Percentiles rank a stretch among this genome's conserved stretches.
Evolutionary conservation across 2,888 invertebrate genomes (phyloP).

Genomic region (Sturmia bella): DNA sequence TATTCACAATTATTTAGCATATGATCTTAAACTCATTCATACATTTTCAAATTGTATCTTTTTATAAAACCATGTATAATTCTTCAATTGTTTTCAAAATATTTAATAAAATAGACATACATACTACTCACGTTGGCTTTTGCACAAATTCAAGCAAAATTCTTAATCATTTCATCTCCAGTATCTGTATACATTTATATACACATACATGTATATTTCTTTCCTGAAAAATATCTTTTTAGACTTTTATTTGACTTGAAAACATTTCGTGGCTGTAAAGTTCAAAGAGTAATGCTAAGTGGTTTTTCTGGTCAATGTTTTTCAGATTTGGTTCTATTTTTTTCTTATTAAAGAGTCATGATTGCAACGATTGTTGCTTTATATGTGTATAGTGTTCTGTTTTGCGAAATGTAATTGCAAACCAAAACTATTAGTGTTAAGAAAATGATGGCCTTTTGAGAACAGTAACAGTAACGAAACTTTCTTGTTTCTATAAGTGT

Average conservation of each 20-base stretch:
- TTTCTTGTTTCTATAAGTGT: background rate
- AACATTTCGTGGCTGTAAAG: constrained; percentile 48
- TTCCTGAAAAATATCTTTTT: constrained; percentile 19
- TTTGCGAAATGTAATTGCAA: constrained; percentile 60
- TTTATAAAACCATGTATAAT: too few relatives aligned
- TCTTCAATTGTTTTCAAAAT: too few relatives aligned
- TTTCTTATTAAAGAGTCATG: constrained; percentile 1
- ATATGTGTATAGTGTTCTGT: constrained; percentile 41
- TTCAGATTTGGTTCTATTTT: constrained; percentile 35
- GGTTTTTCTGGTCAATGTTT: constrained; percentile 61
- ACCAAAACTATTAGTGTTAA: constrained; percentile 45
- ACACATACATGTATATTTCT: background rate
- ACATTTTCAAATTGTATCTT: too few relatives aligned
- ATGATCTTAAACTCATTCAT: too few relatives aligned
- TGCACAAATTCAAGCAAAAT: too few relatives aligned
- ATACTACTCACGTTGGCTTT: too few relatives aligned
- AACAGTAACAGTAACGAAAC: constrained; percentile 27
- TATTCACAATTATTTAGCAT: too few relatives aligned
- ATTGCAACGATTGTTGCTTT: constrained; percentile 19
- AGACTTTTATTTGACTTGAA: constrained; percentile 52
- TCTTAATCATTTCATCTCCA: too few relatives aligned
- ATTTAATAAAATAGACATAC: too few relatives aligned
- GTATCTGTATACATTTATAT: too few relatives aligned
- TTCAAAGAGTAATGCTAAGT: constrained; percentile 61
- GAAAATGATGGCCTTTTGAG: constrained; percentile 38